Percentiles rank a stretch among this genome's conserved stretches.
Evolutionary conservation across 2,797 vertebrate genomes (phyloP).

Genomic region (Rhinoraja longicauda): DNA sequence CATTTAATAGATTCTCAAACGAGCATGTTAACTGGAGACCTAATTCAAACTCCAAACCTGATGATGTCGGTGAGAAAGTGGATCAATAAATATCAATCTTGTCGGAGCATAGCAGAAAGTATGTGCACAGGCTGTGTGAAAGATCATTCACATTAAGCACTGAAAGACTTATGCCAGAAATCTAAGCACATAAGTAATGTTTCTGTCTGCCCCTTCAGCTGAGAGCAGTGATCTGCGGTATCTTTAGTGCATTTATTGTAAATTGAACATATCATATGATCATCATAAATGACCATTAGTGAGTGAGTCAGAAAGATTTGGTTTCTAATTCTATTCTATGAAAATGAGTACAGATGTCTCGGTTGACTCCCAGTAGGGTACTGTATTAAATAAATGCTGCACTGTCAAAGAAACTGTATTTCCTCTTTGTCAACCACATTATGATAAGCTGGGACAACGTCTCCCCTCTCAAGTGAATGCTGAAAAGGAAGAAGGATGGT

Average conservation of each 20-base stretch:
- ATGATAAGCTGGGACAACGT: too few species aligned
- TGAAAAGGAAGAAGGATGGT: too few species aligned
- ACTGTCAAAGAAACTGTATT: neutral
- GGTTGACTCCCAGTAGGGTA: too few species aligned
- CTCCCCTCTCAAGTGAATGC: too few species aligned
- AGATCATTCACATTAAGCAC: neutral
- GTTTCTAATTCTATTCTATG: neutral
- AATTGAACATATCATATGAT: neutral
- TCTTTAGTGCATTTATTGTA: neutral
- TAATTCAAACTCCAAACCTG: neutral
- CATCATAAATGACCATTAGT: neutral
- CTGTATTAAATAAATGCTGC: neutral
- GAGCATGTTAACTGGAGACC: neutral
- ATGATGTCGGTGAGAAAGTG: neutral
- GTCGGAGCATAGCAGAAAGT: neutral
- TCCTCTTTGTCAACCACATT: too few species aligned
- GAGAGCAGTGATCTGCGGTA: neutral
- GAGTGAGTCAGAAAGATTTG: neutral
- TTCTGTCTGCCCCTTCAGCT: neutral
- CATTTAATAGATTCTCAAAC: neutral
- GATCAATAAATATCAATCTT: constrained; percentile 7
- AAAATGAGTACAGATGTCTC: neutral
- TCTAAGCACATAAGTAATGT: neutral
- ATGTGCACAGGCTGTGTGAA: neutral
- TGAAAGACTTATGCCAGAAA: neutral